These are phyloP conservation scores for Chrysolina americana DNA, from an alignment of 2,888 invertebrate genomes.

Conservation along the genomic window DNA sequence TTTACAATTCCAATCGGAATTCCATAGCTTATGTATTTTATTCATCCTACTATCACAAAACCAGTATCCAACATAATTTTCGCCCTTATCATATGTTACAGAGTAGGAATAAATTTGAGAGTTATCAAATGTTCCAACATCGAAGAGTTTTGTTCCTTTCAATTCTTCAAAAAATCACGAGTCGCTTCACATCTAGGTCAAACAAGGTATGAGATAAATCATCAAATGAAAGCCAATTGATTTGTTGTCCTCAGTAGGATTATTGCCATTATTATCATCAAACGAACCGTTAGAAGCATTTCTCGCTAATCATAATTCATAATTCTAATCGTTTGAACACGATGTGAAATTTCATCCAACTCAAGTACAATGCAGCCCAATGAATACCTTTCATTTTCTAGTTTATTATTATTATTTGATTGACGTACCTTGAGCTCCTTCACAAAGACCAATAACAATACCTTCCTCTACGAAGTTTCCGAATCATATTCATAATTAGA, in stretches of 20 bases:
- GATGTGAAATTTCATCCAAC: conserved; percentile 20
- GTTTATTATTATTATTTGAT: conserved; percentile 51
- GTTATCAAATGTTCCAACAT: too few species aligned
- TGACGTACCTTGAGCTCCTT: conserved; percentile 46
- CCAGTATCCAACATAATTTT: too few species aligned
- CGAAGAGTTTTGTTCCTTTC: too few species aligned
- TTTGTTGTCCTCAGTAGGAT: neutral
- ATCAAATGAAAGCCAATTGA: neutral
- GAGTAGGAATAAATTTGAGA: too few species aligned
- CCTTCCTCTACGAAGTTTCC: conserved; percentile 45
- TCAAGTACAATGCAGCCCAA: conserved; percentile 21
- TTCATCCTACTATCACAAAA: too few species aligned
- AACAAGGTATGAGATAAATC: neutral
- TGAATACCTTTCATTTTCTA: conserved; percentile 50
- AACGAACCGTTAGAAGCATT: conserved; percentile 17
- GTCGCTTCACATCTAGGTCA: neutral
- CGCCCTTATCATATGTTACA: too few species aligned
- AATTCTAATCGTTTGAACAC: conserved; percentile 10
- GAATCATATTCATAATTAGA: conserved; percentile 60
- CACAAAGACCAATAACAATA: conserved; percentile 49
- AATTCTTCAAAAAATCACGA: too few species aligned
- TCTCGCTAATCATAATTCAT: conserved; percentile 1
- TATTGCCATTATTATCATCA: neutral
- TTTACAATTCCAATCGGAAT: too few species aligned
- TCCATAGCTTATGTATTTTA: too few species aligned